Conservation (phyloP, 2,113 vertebrate genomes). For the Reinhardtius hippoglossoides region DNA sequence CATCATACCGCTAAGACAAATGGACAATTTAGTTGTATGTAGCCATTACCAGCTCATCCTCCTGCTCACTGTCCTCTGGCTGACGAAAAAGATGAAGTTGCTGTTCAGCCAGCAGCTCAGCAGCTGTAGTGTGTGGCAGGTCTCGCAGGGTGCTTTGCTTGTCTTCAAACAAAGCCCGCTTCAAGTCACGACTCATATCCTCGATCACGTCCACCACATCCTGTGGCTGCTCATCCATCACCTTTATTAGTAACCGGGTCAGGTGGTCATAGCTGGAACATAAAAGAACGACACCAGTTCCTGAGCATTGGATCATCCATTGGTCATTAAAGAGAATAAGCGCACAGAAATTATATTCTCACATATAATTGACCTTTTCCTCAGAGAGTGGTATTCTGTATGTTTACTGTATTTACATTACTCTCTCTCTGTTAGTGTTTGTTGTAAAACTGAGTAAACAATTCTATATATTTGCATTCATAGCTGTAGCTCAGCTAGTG, state of each 20-base stretch:
- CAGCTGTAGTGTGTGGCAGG: constrained; percentile 70
- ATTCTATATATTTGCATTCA: no score
- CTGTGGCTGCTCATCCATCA: constrained; percentile 89
- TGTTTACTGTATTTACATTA: no score
- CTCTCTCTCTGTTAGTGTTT: no score
- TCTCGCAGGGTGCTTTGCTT: constrained; percentile 85
- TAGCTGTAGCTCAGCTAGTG: no score
- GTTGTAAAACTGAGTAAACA: no score
- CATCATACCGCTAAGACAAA: background rate
- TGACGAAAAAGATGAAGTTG: constrained; percentile 84
- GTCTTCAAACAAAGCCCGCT: constrained; percentile 81
- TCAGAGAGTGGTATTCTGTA: no score
- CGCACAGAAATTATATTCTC: background rate
- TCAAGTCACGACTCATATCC: constrained; percentile 89
- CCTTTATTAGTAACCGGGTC: constrained; percentile 84
- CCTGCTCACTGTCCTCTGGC: constrained; percentile 73
- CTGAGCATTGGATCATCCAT: background rate
- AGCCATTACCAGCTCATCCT: constrained; percentile 80
- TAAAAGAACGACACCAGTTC: background rate
- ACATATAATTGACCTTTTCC: background rate
- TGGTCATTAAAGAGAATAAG: background rate
- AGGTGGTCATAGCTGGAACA: constrained; percentile 91
- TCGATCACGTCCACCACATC: constrained; percentile 90
- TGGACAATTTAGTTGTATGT: background rate
- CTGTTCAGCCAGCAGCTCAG: constrained; percentile 84